Base-by-base conservation (phyloP, 2,888 invertebrate species). In the Drosophila gaucha region DNA sequence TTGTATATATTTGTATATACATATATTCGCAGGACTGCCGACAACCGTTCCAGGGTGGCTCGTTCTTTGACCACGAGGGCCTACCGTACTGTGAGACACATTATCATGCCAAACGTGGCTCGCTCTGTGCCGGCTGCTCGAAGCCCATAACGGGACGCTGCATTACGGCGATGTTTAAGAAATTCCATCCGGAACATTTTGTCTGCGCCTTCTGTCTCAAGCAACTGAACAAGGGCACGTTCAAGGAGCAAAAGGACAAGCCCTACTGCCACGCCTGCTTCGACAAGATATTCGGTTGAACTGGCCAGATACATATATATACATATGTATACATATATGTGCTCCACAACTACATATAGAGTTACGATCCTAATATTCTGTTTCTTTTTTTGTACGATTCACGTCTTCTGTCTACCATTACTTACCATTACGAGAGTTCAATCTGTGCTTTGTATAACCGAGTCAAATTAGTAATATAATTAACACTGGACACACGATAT, bases 101-200 rank as follows among this genome's bases (percentile, higher is more conserved):
- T 92, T 99, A 99, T 92, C 99, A 99, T 92, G 96, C 97, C 74
- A 97, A 98, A 91, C 94, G 98, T 28, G 99, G 99, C 54, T 99
- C 99, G 0, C 94, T 99, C 6, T 99, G 99, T 92, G 98, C 98
- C 68, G 98, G 98, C 69, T 99, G 99, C 92, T 97, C 98, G 91
- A 98, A 98, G 90, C 99, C 99, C 14, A 99, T 99, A 88, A 97
- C 97, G 51, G 97, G 97, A 58, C 96, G 99, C 33, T 99, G 99
- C 92, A 99, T 99, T 91, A 99, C 99, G 0, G 99, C 99, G 74
- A 99, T 99, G 98, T 98, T 97, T 93, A 94, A 97, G 83, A 99
- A 99, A 93, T 99, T 98, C 94, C 99, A 99, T 92, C 99, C 99
- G 0, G 99, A 99, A 91, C 99, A 99, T 93, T 99, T 99, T 91